phyloP scores from a whole-genome alignment of 2,888 invertebrate species.

The Tetanocera ferruginea region DNA sequence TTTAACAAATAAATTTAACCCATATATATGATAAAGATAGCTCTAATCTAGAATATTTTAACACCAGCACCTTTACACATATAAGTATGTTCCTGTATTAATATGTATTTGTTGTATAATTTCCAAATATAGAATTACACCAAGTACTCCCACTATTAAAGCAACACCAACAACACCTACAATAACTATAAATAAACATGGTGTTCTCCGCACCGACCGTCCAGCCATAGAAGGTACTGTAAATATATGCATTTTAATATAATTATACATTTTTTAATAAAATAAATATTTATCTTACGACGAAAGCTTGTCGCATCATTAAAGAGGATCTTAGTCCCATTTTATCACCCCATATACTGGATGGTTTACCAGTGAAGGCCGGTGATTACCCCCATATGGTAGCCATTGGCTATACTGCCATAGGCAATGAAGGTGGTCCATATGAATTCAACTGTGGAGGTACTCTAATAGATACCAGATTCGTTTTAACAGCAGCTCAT shows the following conservation, averaged over 20 bases:
- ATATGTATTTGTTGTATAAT: too few relatives aligned
- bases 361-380: conserved; percentile 44
- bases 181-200: neutral
- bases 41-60: too few relatives aligned
- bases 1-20: too few relatives aligned
- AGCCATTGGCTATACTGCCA: conserved; percentile 43
- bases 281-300: neutral
- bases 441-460: conserved; percentile 45
- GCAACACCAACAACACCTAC: neutral
- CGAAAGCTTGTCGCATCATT: neutral
- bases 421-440: conserved; percentile 13
- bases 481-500: conserved; percentile 49
- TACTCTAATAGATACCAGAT: conserved; percentile 47
- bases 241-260: neutral
- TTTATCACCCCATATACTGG: conserved; percentile 17
- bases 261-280: too few relatives aligned
- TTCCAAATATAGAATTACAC: neutral
- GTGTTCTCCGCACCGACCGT: neutral
- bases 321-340: neutral
- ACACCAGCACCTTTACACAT: too few relatives aligned
- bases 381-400: conserved; percentile 55
- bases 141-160: neutral
- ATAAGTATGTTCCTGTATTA: too few relatives aligned
- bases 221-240: neutral
- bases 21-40: too few relatives aligned